Evolutionary conservation across 2,797 vertebrate genomes (phyloP).

Genomic region (Streptopelia turtur): DNA sequence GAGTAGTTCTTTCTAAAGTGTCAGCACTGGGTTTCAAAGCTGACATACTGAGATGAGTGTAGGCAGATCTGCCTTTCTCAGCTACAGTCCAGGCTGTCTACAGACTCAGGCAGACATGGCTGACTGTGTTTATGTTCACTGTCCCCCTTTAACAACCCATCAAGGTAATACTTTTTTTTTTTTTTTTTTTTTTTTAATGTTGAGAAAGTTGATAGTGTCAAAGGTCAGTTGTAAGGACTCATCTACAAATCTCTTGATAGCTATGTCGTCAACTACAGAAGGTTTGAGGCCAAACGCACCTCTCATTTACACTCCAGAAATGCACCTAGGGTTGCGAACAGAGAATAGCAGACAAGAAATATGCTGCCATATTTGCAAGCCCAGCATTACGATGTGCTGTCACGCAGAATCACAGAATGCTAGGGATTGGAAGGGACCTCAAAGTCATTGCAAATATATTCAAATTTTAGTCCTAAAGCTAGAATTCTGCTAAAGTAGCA

Average conservation of each 20-base stretch:
- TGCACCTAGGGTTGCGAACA: not conserved
- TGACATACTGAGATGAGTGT: not conserved
- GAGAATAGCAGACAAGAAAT: not conserved
- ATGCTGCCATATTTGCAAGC: not conserved
- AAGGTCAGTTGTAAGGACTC: not conserved
- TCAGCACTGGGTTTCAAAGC: conserved; percentile 40
- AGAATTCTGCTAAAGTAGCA: not conserved
- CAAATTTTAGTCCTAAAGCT: not conserved
- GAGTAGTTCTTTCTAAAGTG: conserved; percentile 19
- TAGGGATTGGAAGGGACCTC: no score
- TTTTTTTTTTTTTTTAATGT: not conserved
- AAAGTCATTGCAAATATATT: not conserved
- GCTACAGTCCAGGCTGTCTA: not conserved
- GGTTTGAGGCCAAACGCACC: not conserved
- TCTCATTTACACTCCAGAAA: not conserved
- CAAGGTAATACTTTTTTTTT: not conserved
- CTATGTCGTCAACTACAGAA: not conserved
- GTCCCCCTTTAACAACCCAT: not conserved
- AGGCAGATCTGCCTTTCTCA: not conserved
- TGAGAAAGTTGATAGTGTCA: not conserved
- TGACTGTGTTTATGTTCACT: not conserved
- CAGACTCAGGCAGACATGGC: not conserved
- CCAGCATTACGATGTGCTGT: not conserved
- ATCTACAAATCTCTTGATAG: not conserved
- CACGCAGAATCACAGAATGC: no score